Evolutionary conservation across 92 coral and sea anemone genomes (phyloP).

Genomic region (Meandrina meandrites): DNA sequence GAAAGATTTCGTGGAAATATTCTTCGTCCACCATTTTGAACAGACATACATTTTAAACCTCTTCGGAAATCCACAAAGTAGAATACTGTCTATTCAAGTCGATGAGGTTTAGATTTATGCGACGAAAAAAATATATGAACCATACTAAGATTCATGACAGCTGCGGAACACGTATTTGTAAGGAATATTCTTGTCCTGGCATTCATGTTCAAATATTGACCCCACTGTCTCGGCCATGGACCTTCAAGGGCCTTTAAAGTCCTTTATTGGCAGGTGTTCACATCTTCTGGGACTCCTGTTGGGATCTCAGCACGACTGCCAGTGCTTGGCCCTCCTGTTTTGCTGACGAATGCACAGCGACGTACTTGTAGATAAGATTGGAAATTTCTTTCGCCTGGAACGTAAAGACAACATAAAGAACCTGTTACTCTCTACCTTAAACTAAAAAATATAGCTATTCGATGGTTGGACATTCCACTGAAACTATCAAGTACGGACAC

Average conservation of each 20-base stretch:
- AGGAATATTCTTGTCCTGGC: background rate
- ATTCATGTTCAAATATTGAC: background rate
- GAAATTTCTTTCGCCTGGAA: slow-evolving; percentile 77
- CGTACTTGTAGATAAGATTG: slow-evolving; percentile 60
- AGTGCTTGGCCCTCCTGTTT: slow-evolving; percentile 69
- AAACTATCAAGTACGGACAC: too few species aligned
- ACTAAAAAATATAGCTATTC: background rate
- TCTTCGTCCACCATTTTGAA: background rate
- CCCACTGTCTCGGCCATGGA: background rate
- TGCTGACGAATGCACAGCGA: slow-evolving; percentile 47
- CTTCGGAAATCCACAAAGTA: background rate
- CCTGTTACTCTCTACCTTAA: background rate
- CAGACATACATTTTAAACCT: background rate
- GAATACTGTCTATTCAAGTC: background rate
- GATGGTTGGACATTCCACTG: background rate
- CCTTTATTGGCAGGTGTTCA: background rate
- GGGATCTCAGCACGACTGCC: slow-evolving; percentile 56
- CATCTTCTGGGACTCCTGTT: slow-evolving; percentile 34
- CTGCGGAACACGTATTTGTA: background rate
- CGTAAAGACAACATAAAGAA: background rate
- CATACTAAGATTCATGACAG: background rate
- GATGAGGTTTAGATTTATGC: background rate
- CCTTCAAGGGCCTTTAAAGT: background rate
- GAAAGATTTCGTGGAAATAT: background rate
- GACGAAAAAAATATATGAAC: slow-evolving; percentile 19